Evolutionary conservation across 2,888 invertebrate species (phyloP).

Genomic region (Leucophora obtusa): DNA sequence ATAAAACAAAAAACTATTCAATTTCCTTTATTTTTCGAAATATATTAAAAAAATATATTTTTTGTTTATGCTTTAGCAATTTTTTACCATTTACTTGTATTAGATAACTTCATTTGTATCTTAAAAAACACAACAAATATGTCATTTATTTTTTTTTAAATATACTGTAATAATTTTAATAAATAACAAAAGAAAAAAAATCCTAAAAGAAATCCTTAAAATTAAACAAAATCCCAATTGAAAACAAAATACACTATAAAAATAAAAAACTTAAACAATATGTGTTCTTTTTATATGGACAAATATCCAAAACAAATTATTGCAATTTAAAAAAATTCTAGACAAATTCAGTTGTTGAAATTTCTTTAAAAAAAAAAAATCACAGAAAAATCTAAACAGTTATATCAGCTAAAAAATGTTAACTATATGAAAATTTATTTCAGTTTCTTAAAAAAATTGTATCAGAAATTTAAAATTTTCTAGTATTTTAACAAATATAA

Average conservation of each 20-base stretch:
- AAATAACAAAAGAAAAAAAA: not conserved
- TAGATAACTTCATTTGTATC: conserved; percentile 31
- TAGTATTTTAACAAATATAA: conserved; percentile 6
- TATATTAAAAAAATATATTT: conserved; percentile 32
- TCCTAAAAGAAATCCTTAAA: not conserved
- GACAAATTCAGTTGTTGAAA: not conserved
- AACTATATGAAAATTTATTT: conserved; percentile 1
- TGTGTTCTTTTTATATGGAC: not conserved
- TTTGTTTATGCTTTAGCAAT: conserved; percentile 4
- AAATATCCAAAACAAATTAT: not conserved
- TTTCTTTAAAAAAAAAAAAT: not conserved
- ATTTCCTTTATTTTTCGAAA: conserved; percentile 21
- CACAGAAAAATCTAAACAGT: not conserved
- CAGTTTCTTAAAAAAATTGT: conserved; percentile 5
- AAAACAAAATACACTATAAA: conserved; percentile 16
- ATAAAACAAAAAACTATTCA: conserved; percentile 24
- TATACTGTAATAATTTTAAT: conserved; percentile 4
- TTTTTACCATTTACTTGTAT: conserved; percentile 7
- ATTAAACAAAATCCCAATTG: conserved; percentile 3
- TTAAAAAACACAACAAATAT: conserved; percentile 18
- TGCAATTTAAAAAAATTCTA: not conserved
- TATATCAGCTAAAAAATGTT: no score
- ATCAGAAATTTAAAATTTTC: not conserved
- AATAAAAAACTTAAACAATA: conserved; percentile 7
- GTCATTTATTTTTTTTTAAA: conserved; percentile 29